Conservation (phyloP, 2,113 vertebrate species). For the Carlito syrichta region DNA sequence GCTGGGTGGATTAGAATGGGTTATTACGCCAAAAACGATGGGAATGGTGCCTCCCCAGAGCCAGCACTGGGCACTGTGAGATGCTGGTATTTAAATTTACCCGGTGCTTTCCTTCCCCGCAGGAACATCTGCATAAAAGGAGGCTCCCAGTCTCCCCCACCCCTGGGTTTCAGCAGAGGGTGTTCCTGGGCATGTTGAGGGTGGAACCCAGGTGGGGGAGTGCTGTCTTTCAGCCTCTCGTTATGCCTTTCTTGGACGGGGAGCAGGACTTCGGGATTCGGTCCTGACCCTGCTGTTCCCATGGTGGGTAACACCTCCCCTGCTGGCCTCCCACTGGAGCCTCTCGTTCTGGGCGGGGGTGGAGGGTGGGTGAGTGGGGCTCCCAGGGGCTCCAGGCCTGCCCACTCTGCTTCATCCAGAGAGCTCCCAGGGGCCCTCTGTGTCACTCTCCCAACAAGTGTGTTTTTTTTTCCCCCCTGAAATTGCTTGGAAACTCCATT, state of each 20-base stretch:
- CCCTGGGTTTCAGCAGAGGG: accelerated
- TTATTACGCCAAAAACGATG: background rate
- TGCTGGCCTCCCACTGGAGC: background rate
- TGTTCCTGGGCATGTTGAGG: too few relatives aligned
- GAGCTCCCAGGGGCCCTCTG: background rate
- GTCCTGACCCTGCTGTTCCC: too few relatives aligned
- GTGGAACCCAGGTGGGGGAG: accelerated
- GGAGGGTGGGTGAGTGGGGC: accelerated
- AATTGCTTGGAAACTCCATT: background rate
- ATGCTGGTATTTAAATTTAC: too few relatives aligned
- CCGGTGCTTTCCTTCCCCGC: background rate
- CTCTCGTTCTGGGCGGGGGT: background rate
- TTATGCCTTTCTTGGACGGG: background rate
- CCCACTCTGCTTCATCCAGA: background rate
- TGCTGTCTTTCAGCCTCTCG: background rate
- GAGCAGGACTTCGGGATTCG: too few relatives aligned
- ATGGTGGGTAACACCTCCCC: accelerated
- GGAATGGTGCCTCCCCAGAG: background rate
- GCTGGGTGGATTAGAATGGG: background rate
- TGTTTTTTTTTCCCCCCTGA: background rate
- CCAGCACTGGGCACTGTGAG: too few relatives aligned
- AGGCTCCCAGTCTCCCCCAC: background rate
- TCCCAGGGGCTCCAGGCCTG: accelerated
- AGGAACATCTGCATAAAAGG: accelerated
- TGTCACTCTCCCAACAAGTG: background rate